Conservation (phyloP, 2,797 vertebrate species). For the Xyrichtys novacula region DNA sequence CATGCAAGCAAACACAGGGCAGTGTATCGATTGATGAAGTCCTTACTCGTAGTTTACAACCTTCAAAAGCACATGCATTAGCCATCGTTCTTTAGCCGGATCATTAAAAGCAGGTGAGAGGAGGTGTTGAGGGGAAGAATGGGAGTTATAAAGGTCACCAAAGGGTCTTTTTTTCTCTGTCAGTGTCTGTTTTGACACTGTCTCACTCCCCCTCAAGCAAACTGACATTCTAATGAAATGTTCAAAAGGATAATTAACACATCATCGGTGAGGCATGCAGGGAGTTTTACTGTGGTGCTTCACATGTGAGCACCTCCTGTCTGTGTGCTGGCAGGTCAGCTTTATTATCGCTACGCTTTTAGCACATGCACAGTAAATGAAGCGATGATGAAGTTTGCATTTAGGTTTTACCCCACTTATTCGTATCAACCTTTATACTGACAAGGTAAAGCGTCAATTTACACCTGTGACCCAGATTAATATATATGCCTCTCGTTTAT, state of each 20-base stretch:
- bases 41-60: neutral
- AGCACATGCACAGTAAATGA: no score
- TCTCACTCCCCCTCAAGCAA: conserved; percentile 46
- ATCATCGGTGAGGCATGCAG: conserved; percentile 28
- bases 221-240: conserved; percentile 70
- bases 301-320: neutral
- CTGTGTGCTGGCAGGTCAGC: conserved; percentile 16
- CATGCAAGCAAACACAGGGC: no score
- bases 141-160: conserved; percentile 65
- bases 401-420: neutral
- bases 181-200: conserved; percentile 44
- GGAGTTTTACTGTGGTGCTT: conserved; percentile 6
- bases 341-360: conserved; percentile 25
- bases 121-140: conserved; percentile 28
- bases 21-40: no score
- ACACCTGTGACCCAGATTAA: no score
- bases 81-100: conserved; percentile 16
- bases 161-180: conserved; percentile 35
- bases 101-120: conserved; percentile 38
- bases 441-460: no score
- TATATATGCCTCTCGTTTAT: no score
- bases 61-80: conserved; percentile 17
- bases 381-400: no score
- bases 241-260: conserved; percentile 69
- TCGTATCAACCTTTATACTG: neutral